Conservation (phyloP, 1,140 invertebrate species). For the Drosophila kanapiae region DNA sequence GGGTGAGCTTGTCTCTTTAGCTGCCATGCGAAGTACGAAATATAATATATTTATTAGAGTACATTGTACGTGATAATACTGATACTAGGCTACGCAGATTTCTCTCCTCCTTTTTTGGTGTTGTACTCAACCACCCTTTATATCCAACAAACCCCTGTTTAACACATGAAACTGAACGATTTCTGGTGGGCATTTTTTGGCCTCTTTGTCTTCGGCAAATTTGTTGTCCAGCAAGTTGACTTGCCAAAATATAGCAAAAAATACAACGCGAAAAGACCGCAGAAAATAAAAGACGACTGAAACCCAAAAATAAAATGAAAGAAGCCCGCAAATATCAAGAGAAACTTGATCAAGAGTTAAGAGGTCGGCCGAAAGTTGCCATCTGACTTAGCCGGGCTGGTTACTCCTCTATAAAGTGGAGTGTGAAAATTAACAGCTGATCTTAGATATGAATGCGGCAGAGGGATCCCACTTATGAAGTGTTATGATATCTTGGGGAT, state of each 20-base stretch:
- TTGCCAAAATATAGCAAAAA: conserved; percentile 64
- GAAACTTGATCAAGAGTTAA: conserved; percentile 79
- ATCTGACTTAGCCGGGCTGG: conserved; percentile 57
- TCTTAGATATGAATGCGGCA: conserved; percentile 22
- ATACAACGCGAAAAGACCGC: conserved; percentile 30
- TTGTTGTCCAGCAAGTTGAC: conserved; percentile 67
- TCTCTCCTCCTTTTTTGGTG: neutral
- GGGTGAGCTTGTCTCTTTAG: conserved; percentile 31
- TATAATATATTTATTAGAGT: neutral
- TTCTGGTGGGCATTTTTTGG: conserved; percentile 45
- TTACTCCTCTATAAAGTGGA: conserved; percentile 63
- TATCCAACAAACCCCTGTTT: conserved; percentile 61
- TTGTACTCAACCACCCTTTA: conserved; percentile 30
- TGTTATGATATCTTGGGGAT: neutral
- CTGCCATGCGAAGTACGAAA: too few relatives aligned
- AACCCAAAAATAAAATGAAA: conserved; percentile 56
- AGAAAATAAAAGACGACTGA: conserved; percentile 29
- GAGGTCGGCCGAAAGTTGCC: conserved; percentile 52
- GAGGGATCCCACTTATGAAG: conserved; percentile 8
- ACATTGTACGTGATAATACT: neutral
- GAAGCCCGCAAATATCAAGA: conserved; percentile 67
- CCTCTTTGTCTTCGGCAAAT: conserved; percentile 57
- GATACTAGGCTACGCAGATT: neutral
- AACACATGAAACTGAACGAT: conserved; percentile 59
- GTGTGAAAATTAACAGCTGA: conserved; percentile 62